Evolutionary conservation across 2,888 invertebrate genomes (phyloP).

Genomic region (Chaitophorus viminalis): DNA sequence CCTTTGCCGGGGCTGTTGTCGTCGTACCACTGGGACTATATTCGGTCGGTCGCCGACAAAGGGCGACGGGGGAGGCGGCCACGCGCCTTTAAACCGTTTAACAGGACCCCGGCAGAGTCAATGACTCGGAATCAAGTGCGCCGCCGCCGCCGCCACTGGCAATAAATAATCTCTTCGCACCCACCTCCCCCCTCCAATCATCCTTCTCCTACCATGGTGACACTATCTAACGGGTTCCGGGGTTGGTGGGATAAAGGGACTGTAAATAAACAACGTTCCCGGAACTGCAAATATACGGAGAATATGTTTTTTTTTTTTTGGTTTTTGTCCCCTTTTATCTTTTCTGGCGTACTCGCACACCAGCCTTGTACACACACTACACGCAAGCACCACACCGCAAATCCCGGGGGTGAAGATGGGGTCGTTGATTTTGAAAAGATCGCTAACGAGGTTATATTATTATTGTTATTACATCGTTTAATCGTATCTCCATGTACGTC

Average conservation of each 20-base stretch:
- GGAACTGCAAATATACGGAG: neutral
- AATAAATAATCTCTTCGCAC: conserved; percentile 52
- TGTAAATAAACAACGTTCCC: conserved; percentile 40
- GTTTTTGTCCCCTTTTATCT: neutral
- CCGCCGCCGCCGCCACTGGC: conserved; percentile 20
- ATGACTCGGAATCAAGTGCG: conserved; percentile 61
- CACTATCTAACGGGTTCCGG: neutral
- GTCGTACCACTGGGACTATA: neutral
- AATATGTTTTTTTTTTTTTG: conserved; percentile 48
- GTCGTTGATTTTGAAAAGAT: conserved; percentile 55
- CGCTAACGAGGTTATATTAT: conserved; percentile 53
- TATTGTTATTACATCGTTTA: neutral
- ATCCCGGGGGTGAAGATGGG: conserved; percentile 1
- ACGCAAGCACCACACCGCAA: conserved; percentile 19
- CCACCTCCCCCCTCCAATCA: neutral
- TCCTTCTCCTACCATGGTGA: neutral
- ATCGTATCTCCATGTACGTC: neutral
- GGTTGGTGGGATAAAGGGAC: neutral
- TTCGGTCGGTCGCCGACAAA: conserved; percentile 30
- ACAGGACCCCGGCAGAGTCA: conserved; percentile 59
- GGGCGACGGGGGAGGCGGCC: conserved; percentile 26
- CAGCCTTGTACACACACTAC: neutral
- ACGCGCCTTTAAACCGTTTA: conserved; percentile 61
- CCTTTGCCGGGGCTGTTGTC: neutral
- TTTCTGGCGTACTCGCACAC: neutral